phyloP scores from a whole-genome alignment of 2,888 invertebrate genomes.

The Drosophila cognata region DNA sequence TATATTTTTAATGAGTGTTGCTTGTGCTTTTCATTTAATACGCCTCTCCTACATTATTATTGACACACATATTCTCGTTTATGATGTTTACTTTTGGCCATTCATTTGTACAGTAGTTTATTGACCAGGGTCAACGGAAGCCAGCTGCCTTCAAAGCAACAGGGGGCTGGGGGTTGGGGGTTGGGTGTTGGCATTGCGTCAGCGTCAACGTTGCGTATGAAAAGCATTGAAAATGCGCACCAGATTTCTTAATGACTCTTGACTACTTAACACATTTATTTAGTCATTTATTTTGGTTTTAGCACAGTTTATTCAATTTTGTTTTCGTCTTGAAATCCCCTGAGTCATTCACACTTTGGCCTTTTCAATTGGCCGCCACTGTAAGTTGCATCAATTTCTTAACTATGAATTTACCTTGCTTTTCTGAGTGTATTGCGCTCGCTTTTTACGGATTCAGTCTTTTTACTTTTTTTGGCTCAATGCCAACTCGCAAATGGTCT shows the following conservation, averaged over 20 bases:
- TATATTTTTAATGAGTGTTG: conserved; percentile 32
- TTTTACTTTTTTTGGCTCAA: conserved; percentile 43
- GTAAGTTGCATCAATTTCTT: conserved; percentile 23
- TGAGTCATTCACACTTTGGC: conserved; percentile 28
- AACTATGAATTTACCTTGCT: conserved; percentile 17
- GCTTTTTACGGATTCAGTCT: neutral
- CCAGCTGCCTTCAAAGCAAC: conserved; percentile 38
- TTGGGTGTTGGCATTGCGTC: conserved; percentile 38
- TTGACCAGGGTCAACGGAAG: conserved; percentile 77
- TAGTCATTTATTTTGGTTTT: conserved; percentile 36
- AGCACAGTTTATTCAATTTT: conserved; percentile 31
- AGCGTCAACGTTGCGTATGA: conserved; percentile 64
- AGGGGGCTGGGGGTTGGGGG: neutral
- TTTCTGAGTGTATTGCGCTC: conserved; percentile 15
- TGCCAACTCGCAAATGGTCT: conserved; percentile 53
- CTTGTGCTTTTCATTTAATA: conserved; percentile 22
- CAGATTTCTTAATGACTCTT: conserved; percentile 47
- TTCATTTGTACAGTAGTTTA: conserved; percentile 53
- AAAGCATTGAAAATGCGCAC: conserved; percentile 48
- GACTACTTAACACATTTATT: conserved; percentile 66
- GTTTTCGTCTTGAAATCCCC: conserved; percentile 11
- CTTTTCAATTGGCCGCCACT: conserved; percentile 35
- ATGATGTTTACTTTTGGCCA: conserved; percentile 50
- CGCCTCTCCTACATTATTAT: conserved; percentile 43
- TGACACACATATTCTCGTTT: conserved; percentile 51